Base-by-base conservation (phyloP, 2,888 invertebrate genomes). In the Drosophila silvestris region DNA sequence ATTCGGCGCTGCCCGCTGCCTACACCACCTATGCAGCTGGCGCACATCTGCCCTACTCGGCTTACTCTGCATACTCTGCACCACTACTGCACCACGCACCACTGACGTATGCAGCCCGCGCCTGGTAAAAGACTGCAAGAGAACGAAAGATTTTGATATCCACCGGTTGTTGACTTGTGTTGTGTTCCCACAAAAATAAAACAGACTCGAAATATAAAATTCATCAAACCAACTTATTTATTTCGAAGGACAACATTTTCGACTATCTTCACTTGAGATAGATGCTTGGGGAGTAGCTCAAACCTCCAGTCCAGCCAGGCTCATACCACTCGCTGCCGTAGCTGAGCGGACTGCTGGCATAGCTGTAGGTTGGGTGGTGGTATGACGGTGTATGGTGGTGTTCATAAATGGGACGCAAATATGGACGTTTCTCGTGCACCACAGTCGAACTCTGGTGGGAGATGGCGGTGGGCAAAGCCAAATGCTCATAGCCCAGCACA, bases 391-490 rank as follows among this genome's bases (percentile, higher is more conserved):
- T 12, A 37, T 82, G 78, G 7, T 50, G 44, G 56, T 91, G 91
- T 0, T 88, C 85, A 14, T 92, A 60, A 47, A 93, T 91, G 30
- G 92, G 92, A 9, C 92, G 83, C 70, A 92, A 79, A 44, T 92
- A 93, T 22, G 93, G 93, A 58, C 93, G 91, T 69, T 92, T 93
- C 79, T 93, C 93, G 59, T 93, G 93, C 22, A 93, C 91, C 74
- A 93, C 92, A 19, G 93, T 93, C 52, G 92, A 92, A 67, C 93
- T 93, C 74, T 93, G 93, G 70, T 93, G 93, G 14, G 93, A 93
- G 6, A 93, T 81, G 3, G 93, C 93, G 0, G 93, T 87, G 10
- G 93, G 93, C 63, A 91, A 28, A 0, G 85, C 81, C 32, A 85
- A 71, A 0, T 89, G 68, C 22, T 91, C 85, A 35, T 93, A 93